These are phyloP conservation scores for Turritopsis dohrnii DNA, from an alignment of 30 jellyfish, hydroid and myxozoan genomes.

Conservation along the genomic window DNA sequence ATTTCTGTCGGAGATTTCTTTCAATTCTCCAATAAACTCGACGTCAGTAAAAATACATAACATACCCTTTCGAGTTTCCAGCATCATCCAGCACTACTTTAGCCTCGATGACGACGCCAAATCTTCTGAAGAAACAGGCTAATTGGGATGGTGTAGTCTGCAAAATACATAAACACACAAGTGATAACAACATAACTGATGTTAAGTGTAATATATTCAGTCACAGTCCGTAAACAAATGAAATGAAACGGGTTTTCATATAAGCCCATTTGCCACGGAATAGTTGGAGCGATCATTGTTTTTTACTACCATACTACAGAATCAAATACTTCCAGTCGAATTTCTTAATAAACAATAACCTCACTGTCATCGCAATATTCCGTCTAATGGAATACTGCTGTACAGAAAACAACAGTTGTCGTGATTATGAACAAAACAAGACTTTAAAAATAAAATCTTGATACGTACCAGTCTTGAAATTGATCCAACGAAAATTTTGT, in stretches of 20 bases:
- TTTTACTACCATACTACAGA: too few species aligned
- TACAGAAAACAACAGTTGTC: not conserved
- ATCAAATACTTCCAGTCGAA: too few species aligned
- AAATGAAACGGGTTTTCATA: too few species aligned
- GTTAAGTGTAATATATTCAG: not conserved
- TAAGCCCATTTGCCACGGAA: too few species aligned
- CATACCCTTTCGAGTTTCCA: slow-evolving; percentile 44
- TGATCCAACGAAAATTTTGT: slow-evolving; percentile 42
- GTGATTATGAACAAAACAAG: not conserved
- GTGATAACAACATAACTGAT: not conserved
- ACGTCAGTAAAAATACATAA: not conserved
- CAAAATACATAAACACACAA: too few species aligned
- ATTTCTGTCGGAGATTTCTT: too few species aligned
- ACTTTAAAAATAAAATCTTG: not conserved
- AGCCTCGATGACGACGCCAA: slow-evolving; percentile 41
- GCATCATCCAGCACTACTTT: slow-evolving; percentile 26
- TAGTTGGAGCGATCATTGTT: too few species aligned
- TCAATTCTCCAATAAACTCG: too few species aligned
- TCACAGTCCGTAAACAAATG: not conserved
- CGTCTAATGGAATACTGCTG: too few species aligned
- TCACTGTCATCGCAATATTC: too few species aligned
- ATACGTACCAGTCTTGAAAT: slow-evolving; percentile 24
- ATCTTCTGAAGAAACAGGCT: slow-evolving; percentile 27
- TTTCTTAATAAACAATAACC: too few species aligned
- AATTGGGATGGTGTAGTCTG: slow-evolving; percentile 33